These are phyloP conservation scores for Cossypha caffra DNA, from an alignment of 2,797 vertebrate species.

Conservation along the genomic window DNA sequence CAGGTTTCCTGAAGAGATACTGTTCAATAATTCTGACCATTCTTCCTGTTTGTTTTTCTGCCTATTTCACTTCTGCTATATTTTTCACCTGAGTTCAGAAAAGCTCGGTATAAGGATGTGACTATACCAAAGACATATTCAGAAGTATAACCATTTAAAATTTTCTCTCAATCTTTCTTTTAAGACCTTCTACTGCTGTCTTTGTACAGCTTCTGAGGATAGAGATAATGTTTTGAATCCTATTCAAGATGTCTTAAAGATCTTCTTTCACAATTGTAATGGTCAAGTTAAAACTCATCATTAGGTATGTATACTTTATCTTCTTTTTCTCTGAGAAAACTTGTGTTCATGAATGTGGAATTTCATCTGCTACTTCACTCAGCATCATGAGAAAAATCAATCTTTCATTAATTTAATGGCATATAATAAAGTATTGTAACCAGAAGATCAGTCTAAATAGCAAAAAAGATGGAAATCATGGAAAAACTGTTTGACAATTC, in stretches of 20 bases:
- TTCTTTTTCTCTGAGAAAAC: not conserved
- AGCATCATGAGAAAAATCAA: slow-evolving; percentile 15
- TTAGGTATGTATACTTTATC: not conserved
- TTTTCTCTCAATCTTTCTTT: not conserved
- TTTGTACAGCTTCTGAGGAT: not conserved
- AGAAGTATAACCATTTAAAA: not conserved
- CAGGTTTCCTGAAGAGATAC: not conserved
- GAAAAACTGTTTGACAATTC: not conserved
- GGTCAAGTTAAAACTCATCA: not conserved
- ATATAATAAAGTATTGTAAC: not conserved
- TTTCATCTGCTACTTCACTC: not conserved
- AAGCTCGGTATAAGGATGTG: not conserved
- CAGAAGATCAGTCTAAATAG: slow-evolving; percentile 3
- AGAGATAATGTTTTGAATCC: not conserved
- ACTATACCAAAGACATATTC: not conserved
- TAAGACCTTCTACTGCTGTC: not conserved
- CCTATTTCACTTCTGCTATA: not conserved
- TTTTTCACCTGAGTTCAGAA: not conserved
- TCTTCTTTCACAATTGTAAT: not conserved
- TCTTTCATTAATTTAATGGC: slow-evolving; percentile 36
- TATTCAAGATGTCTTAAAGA: not conserved
- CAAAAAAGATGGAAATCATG: not conserved
- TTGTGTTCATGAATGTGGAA: not conserved
- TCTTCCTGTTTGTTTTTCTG: not conserved
- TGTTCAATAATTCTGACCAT: not conserved